Percentiles rank a stretch among this genome's conserved stretches.
Conservation (phyloP, 2,797 vertebrate species). For the Chelidonichthys spinosus region DNA sequence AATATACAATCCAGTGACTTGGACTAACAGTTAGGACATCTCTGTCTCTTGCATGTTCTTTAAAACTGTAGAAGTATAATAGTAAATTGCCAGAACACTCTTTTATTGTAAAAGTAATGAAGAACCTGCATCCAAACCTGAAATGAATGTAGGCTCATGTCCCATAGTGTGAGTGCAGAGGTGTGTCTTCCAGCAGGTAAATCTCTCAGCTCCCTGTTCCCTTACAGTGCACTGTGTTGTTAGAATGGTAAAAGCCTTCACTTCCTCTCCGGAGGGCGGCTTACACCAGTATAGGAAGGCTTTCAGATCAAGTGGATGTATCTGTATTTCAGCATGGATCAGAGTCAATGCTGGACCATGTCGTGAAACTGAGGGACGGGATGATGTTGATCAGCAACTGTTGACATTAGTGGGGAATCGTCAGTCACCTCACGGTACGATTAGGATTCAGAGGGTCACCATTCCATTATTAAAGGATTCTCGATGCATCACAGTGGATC, state of each 20-base stretch:
- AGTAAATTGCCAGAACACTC: conserved; percentile 6
- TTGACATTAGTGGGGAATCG: neutral
- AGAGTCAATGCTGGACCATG: neutral
- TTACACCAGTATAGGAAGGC: conserved; percentile 20
- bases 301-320: conserved; percentile 24
- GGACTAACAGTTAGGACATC: too few species aligned
- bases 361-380: conserved; percentile 1
- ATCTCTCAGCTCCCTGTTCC: conserved; percentile 42
- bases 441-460: too few species aligned
- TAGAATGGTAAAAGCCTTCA: conserved; percentile 29
- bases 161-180: conserved; percentile 37
- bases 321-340: conserved; percentile 23
- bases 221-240: conserved; percentile 35
- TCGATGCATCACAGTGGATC: too few species aligned
- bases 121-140: neutral
- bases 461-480: too few species aligned
- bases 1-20: too few species aligned
- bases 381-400: conserved; percentile 2
- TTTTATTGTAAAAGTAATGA: conserved; percentile 16
- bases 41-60: conserved; percentile 5
- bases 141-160: neutral
- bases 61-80: neutral
- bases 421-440: too few species aligned
- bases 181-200: conserved; percentile 43
- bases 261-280: conserved; percentile 32